These are phyloP conservation scores for Lethenteron reissneri DNA, from an alignment of 2,113 vertebrate genomes.

Conservation along the genomic window DNA sequence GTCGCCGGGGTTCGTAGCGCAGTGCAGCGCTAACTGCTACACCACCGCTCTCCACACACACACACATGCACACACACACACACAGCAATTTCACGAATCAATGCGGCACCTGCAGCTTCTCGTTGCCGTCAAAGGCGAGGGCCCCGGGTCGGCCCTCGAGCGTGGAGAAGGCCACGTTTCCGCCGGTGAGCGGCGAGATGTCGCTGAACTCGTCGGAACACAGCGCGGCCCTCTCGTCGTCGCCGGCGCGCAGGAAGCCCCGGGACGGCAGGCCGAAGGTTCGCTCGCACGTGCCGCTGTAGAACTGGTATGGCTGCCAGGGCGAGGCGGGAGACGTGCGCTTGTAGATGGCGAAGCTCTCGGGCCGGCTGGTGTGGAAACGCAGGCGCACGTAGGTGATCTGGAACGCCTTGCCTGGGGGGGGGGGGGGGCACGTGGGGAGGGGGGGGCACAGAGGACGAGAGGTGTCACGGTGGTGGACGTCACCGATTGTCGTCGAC, in stretches of 20 bases:
- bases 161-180: constrained; percentile 84
- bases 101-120: constrained; percentile 36
- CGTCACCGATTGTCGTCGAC: too few species aligned
- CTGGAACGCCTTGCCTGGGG: not conserved
- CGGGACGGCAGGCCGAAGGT: not conserved
- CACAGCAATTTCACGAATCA: too few species aligned
- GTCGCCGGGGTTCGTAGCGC: too few species aligned
- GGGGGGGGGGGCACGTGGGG: not conserved
- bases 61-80: too few species aligned
- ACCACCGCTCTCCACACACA: too few species aligned
- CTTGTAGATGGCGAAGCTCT: constrained; percentile 5
- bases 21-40: too few species aligned
- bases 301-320: constrained; percentile 3
- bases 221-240: constrained; percentile 47
- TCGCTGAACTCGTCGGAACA: constrained; percentile 82
- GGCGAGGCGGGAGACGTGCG: not conserved
- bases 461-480: too few species aligned
- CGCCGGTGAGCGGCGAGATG: constrained; percentile 71
- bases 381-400: not conserved
- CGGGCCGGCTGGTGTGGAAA: constrained; percentile 3
- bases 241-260: constrained; percentile 9
- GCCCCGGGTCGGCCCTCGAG: constrained; percentile 71
- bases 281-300: not conserved
- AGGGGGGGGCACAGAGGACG: not conserved
- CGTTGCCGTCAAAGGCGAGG: constrained; percentile 67